Evolutionary conservation across 2,888 invertebrate genomes (phyloP).

Genomic region (Tipula confusa): DNA sequence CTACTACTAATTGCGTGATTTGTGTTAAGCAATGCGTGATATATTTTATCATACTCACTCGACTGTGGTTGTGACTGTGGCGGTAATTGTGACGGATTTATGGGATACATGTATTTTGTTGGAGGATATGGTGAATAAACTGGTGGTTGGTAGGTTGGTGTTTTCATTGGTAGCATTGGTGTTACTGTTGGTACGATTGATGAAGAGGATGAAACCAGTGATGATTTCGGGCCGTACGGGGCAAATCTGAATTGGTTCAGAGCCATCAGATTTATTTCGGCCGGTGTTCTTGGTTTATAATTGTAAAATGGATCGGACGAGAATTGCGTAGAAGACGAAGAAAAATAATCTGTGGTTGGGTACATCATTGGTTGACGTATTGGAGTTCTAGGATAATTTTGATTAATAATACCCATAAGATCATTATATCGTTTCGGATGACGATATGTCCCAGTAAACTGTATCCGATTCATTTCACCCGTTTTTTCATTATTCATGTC

Average conservation of each 20-base stretch:
- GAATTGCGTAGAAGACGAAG: conserved; percentile 35
- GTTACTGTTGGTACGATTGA: neutral
- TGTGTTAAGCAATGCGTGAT: conserved; percentile 33
- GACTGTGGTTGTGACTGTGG: neutral
- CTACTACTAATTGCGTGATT: conserved; percentile 15
- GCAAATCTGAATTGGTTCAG: conserved; percentile 52
- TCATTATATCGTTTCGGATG: conserved; percentile 45
- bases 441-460: conserved; percentile 47
- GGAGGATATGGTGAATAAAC: neutral
- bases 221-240: conserved; percentile 42
- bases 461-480: conserved; percentile 38
- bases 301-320: conserved; percentile 60
- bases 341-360: conserved; percentile 42
- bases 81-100: neutral
- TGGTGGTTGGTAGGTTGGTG: neutral
- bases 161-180: neutral
- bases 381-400: conserved; percentile 34
- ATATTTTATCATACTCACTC: conserved; percentile 33
- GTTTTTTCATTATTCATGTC: conserved; percentile 41
- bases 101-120: neutral
- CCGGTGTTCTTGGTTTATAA: conserved; percentile 68
- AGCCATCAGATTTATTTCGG: conserved; percentile 69
- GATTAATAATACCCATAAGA: conserved; percentile 43
- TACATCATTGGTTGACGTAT: conserved; percentile 42
- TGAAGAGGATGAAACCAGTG: conserved; percentile 34